Evolutionary conservation across 2,113 vertebrate species (phyloP).

Genomic region (Neomonachus schauinslandi): DNA sequence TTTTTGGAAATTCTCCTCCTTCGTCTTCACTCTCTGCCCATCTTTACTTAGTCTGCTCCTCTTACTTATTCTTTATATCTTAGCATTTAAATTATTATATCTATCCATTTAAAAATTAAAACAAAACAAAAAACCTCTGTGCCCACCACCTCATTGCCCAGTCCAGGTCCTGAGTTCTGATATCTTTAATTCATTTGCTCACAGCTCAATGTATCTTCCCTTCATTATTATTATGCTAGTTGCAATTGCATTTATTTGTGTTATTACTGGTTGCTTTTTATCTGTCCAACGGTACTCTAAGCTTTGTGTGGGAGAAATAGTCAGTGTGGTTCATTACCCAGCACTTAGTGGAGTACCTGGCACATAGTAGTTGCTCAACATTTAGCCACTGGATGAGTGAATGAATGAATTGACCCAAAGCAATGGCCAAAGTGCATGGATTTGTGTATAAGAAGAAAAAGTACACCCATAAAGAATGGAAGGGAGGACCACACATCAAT

Average conservation of each 20-base stretch:
- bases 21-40: background rate
- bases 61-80: background rate
- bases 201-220: background rate
- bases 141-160: accelerated
- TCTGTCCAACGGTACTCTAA: background rate
- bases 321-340: background rate
- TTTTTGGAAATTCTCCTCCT: background rate
- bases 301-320: background rate
- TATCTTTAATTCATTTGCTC: background rate
- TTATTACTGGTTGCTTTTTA: background rate
- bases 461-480: background rate
- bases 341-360: background rate
- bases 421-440: too few species aligned
- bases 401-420: background rate
- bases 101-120: background rate
- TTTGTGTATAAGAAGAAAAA: background rate
- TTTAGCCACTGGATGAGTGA: background rate
- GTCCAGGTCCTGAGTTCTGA: background rate
- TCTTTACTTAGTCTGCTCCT: background rate
- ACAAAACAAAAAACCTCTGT: background rate
- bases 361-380: background rate
- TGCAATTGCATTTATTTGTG: background rate
- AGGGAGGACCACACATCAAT: background rate
- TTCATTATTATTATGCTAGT: background rate
- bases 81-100: background rate